Base-by-base conservation (phyloP, 2,888 invertebrate genomes). In the Cordilura impudica region DNA sequence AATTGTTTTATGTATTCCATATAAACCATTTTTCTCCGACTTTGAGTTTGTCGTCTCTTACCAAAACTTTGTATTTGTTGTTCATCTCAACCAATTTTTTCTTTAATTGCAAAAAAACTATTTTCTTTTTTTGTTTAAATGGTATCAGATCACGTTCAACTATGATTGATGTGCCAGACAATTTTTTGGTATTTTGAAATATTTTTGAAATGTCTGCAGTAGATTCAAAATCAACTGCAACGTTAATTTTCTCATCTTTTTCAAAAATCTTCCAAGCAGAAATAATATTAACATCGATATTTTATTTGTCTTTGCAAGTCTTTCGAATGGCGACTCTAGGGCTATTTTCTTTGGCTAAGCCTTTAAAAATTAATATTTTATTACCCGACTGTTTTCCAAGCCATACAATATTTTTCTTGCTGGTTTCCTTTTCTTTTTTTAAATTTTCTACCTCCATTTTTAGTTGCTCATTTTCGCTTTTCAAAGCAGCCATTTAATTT, bases 321-420 rank as follows among this genome's bases (percentile, higher is more conserved):
- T 31, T 31, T 31, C 31, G 31, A 31, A 31, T 31, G 31, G 31
- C 31, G 8, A 10, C 31, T 31, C 31, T 31, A 31, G 31, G 31
- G 31, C 31, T 31, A 31, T 31, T 31, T 31, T 31, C 31, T 31
- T 31, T 31, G 31, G 31, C 8, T 31, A 31, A 31, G 31, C 31
- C 31, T 31, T 31, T 31, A 31, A 31, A 31, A 31, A 31, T 31
- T 31, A 31, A 31, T 31, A 8, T 31, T 31, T 31, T 31, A 31
- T 31, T 31, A 31, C 31, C 4, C 4, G 31, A 31, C 51, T 51
- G 51, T 8, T 23, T 51, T 21, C 23, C 23, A 23, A 51, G 51
- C 51, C 51, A 51, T 51, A n/a, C 51, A 21, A 51, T 51, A 51
- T 51, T 12, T 12, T 51, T 51, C 26, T 51, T 51, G n/a, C 21